Percentiles rank a stretch among this genome's conserved stretches.
Conservation (phyloP, 2,797 vertebrate genomes). For the Helicolenus hilgendorfi region DNA sequence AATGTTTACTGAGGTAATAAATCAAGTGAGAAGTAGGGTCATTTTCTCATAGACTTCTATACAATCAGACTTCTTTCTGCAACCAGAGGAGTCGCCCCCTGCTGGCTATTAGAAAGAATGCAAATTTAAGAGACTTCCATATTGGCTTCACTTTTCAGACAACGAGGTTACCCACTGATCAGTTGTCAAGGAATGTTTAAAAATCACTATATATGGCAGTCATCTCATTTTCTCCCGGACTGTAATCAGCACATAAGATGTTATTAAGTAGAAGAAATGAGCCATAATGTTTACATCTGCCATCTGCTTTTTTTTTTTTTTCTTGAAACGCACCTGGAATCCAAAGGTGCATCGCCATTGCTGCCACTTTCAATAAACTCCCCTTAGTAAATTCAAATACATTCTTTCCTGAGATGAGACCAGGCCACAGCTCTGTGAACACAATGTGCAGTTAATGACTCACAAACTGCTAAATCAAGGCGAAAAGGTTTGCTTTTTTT, state of each 20-base stretch:
- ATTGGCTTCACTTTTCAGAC: neutral
- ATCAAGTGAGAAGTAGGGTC: no score
- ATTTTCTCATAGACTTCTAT: no score
- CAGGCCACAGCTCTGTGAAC: conserved; percentile 55
- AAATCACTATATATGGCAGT: conserved; percentile 18
- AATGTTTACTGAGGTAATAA: no score
- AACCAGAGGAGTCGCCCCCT: neutral
- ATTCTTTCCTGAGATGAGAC: conserved; percentile 54
- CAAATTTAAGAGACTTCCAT: neutral
- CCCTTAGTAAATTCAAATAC: conserved; percentile 57
- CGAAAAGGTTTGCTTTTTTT: conserved; percentile 61
- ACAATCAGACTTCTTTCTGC: neutral
- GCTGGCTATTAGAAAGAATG: neutral
- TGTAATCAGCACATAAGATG: conserved; percentile 23
- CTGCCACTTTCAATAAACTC: conserved; percentile 62
- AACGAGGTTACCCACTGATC: neutral
- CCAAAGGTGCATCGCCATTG: conserved; percentile 40
- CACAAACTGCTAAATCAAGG: conserved; percentile 82
- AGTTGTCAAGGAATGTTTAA: conserved; percentile 5
- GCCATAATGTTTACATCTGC: conserved; percentile 35
- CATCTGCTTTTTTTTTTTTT: neutral
- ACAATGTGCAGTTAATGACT: conserved; percentile 72
- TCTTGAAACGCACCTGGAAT: conserved; percentile 45
- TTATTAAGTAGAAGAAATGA: neutral
- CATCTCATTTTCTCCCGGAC: conserved; percentile 13